Evolutionary conservation across 2,888 invertebrate species (phyloP).

Genomic region (Piscicola geometra): DNA sequence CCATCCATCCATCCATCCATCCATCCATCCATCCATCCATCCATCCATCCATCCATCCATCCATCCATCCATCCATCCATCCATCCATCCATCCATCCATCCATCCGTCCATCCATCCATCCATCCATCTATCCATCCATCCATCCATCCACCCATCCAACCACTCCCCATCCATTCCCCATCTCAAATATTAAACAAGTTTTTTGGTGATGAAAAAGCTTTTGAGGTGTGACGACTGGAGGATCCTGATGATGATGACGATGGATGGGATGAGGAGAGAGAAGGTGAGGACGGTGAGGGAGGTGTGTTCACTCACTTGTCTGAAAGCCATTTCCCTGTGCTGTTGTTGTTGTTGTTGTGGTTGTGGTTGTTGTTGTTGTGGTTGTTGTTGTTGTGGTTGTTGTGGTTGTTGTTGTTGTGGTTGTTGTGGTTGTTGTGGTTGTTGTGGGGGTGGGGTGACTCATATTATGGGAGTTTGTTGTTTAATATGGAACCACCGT

Average conservation of each 20-base stretch:
- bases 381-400: background rate
- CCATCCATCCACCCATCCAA: background rate
- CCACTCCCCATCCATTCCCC: too few relatives aligned
- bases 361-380: background rate
- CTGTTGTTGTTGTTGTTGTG: background rate
- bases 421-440: background rate
- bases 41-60: background rate
- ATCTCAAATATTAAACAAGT: background rate
- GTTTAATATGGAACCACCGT: background rate
- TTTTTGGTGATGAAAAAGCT: constrained; percentile 10
- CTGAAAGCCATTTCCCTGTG: constrained; percentile 5
- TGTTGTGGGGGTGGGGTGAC: too few relatives aligned
- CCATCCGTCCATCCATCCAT: background rate
- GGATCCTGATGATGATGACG: background rate
- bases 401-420: background rate
- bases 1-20: background rate
- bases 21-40: background rate
- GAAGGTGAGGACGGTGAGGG: background rate
- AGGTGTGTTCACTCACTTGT: background rate
- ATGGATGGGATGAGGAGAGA: background rate
- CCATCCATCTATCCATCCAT: background rate
- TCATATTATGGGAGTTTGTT: background rate
- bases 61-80: background rate
- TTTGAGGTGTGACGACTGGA: background rate
- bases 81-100: background rate